phyloP scores from a whole-genome alignment of 2,113 vertebrate species.

The Notiomystis cincta region DNA sequence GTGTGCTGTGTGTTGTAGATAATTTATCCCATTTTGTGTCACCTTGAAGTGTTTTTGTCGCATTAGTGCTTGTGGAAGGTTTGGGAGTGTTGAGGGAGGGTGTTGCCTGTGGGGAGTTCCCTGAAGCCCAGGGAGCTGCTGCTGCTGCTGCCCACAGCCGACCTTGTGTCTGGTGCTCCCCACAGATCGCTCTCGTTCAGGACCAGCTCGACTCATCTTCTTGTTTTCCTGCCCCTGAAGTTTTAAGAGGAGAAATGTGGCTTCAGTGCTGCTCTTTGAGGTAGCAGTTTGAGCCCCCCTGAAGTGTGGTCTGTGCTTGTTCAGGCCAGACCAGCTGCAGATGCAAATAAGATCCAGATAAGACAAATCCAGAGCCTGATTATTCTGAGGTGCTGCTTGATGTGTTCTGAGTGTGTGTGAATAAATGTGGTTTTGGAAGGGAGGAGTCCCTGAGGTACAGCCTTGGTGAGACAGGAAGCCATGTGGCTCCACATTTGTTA shows the following conservation, averaged over 20 bases:
- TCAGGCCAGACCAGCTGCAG: not conserved
- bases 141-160: too few species aligned
- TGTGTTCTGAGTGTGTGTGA: not conserved
- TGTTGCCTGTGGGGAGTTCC: not conserved
- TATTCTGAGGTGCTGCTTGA: fast-evolving
- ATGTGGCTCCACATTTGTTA: not conserved
- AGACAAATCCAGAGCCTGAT: not conserved
- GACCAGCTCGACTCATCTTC: not conserved
- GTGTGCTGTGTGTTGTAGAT: not conserved
- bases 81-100: not conserved
- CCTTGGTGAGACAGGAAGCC: not conserved
- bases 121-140: fast-evolving
- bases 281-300: not conserved
- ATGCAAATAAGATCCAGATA: not conserved
- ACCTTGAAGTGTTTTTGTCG: not conserved
- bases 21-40: not conserved
- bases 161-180: not conserved
- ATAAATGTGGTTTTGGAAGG: fast-evolving
- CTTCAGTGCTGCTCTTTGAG: not conserved
- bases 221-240: not conserved
- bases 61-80: not conserved
- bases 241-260: not conserved
- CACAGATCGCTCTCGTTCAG: not conserved
- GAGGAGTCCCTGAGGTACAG: not conserved
- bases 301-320: fast-evolving